A percentile compares a stretch with the other conserved stretches of the same genome.
These are phyloP conservation scores for Aphelenchoides avenae DNA, from an alignment of 1,140 invertebrate genomes.

Conservation along the genomic window DNA sequence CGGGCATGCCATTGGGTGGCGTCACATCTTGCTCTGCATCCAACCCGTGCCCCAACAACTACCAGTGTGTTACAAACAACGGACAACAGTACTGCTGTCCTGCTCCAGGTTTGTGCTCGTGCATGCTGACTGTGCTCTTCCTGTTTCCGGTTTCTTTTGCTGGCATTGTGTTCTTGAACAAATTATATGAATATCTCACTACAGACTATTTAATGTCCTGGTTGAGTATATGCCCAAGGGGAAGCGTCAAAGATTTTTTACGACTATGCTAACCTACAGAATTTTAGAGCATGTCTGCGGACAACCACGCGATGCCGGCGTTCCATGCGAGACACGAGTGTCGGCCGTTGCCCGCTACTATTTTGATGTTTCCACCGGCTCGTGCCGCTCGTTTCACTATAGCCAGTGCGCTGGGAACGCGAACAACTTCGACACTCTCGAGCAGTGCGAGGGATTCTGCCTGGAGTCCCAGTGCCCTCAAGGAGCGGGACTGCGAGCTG, in stretches of 20 bases:
- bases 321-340: constrained; percentile 30
- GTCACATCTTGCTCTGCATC: constrained; percentile 48
- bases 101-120: constrained; percentile 35
- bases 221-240: no score
- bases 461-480: constrained; percentile 49
- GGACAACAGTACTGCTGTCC: constrained; percentile 57
- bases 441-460: constrained; percentile 60
- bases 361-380: constrained; percentile 56
- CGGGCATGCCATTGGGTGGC: constrained; percentile 51
- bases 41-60: constrained; percentile 57
- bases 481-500: constrained; percentile 46
- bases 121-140: neutral
- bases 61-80: constrained; percentile 54
- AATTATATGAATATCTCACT: no score
- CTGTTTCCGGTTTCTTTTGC: no score
- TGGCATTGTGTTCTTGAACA: no score
- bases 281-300: constrained; percentile 47
- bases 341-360: constrained; percentile 51
- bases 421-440: constrained; percentile 59
- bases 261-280: no score
- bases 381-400: constrained; percentile 57
- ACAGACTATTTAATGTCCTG: no score
- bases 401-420: constrained; percentile 59
- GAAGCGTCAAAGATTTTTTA: no score
- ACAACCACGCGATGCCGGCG: constrained; percentile 29